Conservation (phyloP, 2,113 vertebrate species). For the Corvus moneduloides region DNA sequence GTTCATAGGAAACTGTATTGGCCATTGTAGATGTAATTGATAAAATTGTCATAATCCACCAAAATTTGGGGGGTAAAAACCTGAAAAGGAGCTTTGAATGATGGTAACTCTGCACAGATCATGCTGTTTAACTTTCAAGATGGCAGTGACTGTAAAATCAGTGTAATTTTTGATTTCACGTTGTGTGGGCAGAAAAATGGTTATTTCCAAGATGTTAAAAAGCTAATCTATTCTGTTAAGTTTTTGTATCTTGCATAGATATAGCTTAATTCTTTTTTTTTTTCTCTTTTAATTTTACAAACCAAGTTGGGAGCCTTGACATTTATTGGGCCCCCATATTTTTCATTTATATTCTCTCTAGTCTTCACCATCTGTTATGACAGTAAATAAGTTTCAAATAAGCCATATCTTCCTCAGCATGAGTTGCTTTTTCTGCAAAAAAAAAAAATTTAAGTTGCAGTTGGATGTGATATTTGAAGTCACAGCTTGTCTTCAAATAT, state of each 20-base stretch:
- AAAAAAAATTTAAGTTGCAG: slow-evolving; percentile 59
- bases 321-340: slow-evolving; percentile 72
- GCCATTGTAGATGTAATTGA: neutral
- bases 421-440: slow-evolving; percentile 65
- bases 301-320: slow-evolving; percentile 62
- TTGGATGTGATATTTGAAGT: slow-evolving; percentile 70
- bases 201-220: slow-evolving; percentile 58
- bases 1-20: neutral
- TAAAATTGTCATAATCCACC: neutral
- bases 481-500: slow-evolving; percentile 73
- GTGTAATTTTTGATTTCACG: neutral
- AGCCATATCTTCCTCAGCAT: slow-evolving; percentile 69
- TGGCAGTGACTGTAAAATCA: neutral
- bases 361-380: slow-evolving; percentile 71
- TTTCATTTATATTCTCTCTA: slow-evolving; percentile 71
- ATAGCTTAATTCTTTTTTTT: slow-evolving; percentile 31
- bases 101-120: neutral
- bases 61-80: neutral
- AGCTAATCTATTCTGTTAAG: slow-evolving; percentile 60
- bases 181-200: slow-evolving; percentile 48
- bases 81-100: neutral
- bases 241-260: slow-evolving; percentile 52
- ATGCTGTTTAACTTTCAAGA: neutral
- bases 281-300: slow-evolving; percentile 55
- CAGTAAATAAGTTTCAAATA: slow-evolving; percentile 70